These are phyloP conservation scores for Falco berigora DNA, from an alignment of 2,797 vertebrate genomes.

Conservation along the genomic window DNA sequence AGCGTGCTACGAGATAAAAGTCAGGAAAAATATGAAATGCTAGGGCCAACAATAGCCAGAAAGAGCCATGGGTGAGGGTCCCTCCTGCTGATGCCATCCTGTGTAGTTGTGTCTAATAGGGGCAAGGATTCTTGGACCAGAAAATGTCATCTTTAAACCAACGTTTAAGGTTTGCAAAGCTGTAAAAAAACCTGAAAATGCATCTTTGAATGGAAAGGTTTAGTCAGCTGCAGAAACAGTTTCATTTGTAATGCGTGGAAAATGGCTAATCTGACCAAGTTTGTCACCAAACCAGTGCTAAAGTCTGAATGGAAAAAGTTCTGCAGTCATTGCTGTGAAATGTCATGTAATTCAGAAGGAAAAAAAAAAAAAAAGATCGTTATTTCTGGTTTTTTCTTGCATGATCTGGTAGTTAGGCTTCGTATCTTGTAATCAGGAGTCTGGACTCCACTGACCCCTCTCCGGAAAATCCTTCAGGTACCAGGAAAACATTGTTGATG, in stretches of 20 bases:
- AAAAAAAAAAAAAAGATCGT: not conserved
- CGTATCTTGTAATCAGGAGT: not conserved
- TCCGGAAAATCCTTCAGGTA: not conserved
- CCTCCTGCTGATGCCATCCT: not conserved
- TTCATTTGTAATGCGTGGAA: conserved; percentile 37
- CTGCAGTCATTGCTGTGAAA: conserved; percentile 47
- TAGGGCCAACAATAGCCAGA: not conserved
- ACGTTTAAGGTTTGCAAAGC: not conserved
- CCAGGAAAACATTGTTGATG: not conserved
- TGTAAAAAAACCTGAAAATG: conserved; percentile 22
- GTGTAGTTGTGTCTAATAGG: not conserved
- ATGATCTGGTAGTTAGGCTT: not conserved
- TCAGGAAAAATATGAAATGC: not conserved
- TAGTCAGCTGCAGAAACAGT: conserved; percentile 14
- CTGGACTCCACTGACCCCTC: not conserved
- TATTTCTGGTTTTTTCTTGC: not conserved
- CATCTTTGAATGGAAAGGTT: conserved; percentile 30
- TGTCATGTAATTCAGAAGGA: conserved; percentile 8
- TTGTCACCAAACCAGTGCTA: conserved; percentile 45
- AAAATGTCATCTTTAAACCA: not conserved
- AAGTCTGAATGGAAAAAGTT: conserved; percentile 54
- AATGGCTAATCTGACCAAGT: conserved; percentile 49
- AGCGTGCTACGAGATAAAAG: not conserved
- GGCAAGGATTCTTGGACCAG: not conserved
- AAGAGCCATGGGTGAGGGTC: not conserved